A percentile compares a stretch with the other conserved stretches of the same genome.
Conservation (phyloP, 2,888 invertebrate species). For the Lumbricus terrestris region DNA sequence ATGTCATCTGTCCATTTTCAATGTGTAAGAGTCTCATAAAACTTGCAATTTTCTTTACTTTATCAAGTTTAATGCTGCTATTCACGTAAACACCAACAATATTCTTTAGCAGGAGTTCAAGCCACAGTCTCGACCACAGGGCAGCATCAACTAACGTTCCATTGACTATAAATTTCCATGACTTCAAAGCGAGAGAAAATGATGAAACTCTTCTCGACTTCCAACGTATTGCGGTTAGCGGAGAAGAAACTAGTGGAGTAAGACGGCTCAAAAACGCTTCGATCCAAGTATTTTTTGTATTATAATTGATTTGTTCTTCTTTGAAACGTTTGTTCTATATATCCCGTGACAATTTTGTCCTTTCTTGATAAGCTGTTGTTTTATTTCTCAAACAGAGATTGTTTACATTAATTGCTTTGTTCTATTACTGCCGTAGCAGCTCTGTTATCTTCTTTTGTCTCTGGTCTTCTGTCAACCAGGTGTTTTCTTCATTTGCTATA, state of each 20-base stretch:
- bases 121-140: background rate
- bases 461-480: too few species aligned
- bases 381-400: background rate
- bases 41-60: too few species aligned
- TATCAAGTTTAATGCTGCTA: too few species aligned
- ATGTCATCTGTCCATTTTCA: too few species aligned
- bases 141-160: background rate
- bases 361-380: background rate
- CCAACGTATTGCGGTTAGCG: slow-evolving; percentile 91
- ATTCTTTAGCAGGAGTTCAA: background rate
- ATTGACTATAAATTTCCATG: background rate
- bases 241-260: slow-evolving; percentile 93
- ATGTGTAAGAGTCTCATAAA: too few species aligned
- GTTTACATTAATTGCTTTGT: background rate
- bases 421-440: too few species aligned
- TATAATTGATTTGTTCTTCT: background rate
- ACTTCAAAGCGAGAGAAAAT: slow-evolving; percentile 26
- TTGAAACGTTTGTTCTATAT: background rate
- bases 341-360: background rate
- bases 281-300: background rate
- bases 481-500: too few species aligned
- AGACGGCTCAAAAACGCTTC: slow-evolving; percentile 51
- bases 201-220: slow-evolving; percentile 80
- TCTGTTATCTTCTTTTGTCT: too few species aligned
- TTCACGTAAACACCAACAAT: background rate